Percentiles rank a stretch among this genome's conserved stretches.
Conservation (phyloP, 2,797 vertebrate species). For the Mormyrops boulengeri region DNA sequence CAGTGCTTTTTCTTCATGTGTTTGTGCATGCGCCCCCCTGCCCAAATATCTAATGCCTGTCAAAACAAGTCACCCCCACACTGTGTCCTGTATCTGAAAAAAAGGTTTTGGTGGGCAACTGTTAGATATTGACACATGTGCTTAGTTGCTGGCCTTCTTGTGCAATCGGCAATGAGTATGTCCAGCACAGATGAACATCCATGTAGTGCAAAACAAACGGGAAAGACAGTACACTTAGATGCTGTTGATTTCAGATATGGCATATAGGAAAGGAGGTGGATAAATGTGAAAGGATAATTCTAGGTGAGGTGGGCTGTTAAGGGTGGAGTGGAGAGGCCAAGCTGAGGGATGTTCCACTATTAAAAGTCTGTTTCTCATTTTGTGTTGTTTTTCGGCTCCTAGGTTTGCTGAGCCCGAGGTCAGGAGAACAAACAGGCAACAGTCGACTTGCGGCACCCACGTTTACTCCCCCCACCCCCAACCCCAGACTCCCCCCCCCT, state of each 20-base stretch:
- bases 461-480: conserved; percentile 26
- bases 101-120: neutral
- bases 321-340: neutral
- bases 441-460: neutral
- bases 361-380: conserved; percentile 13
- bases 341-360: neutral
- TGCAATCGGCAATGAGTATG: neutral
- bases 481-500: neutral
- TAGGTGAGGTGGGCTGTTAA: neutral
- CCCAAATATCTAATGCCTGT: neutral
- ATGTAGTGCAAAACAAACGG: neutral
- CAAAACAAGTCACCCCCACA: neutral
- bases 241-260: neutral
- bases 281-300: neutral
- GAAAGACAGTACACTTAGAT: neutral
- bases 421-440: conserved; percentile 52
- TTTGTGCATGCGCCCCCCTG: neutral
- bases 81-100: neutral
- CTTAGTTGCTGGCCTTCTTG: neutral
- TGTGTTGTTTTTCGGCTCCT: conserved; percentile 33
- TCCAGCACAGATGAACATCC: neutral
- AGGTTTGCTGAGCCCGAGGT: conserved; percentile 56
- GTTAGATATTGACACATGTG: neutral
- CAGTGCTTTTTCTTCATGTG: neutral
- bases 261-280: neutral